Percentiles rank a stretch among this genome's conserved stretches.
Conservation (phyloP, 2,797 vertebrate genomes). For the Fundulus diaphanus region DNA sequence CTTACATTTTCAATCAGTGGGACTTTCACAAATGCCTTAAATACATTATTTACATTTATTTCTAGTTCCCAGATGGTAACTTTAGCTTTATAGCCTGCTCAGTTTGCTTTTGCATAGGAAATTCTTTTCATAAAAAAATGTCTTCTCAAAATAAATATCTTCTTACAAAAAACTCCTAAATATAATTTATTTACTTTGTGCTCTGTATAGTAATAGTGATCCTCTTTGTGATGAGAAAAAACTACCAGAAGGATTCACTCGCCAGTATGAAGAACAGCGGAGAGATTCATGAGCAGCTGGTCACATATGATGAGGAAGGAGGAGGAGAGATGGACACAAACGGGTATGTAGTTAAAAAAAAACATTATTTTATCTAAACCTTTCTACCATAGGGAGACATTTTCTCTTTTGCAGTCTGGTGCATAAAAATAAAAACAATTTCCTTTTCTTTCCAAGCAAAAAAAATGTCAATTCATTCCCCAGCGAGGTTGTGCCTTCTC, state of each 20-base stretch:
- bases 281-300: conserved; percentile 96
- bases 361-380: background rate
- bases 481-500: background rate
- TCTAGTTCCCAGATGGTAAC: background rate
- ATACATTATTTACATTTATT: conserved; percentile 2
- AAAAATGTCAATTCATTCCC: background rate
- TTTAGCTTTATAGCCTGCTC: background rate
- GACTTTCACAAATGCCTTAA: background rate
- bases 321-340: conserved; percentile 99
- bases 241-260: conserved; percentile 86
- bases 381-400: background rate
- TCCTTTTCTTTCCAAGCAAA: background rate
- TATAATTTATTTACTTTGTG: conserved; percentile 11
- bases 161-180: background rate
- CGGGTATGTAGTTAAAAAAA: conserved; percentile 64
- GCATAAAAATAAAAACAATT: no score
- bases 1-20: background rate
- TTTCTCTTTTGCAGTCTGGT: background rate
- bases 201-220: conserved; percentile 84
- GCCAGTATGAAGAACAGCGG: conserved; percentile 85
- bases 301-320: conserved; percentile 95
- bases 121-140: background rate
- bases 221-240: conserved; percentile 87
- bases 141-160: background rate
- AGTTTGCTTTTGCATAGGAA: background rate